Percentiles rank a stretch among this genome's conserved stretches.
phyloP scores from a whole-genome alignment of 2,113 vertebrate species.

The Gobiocypris rarus region DNA sequence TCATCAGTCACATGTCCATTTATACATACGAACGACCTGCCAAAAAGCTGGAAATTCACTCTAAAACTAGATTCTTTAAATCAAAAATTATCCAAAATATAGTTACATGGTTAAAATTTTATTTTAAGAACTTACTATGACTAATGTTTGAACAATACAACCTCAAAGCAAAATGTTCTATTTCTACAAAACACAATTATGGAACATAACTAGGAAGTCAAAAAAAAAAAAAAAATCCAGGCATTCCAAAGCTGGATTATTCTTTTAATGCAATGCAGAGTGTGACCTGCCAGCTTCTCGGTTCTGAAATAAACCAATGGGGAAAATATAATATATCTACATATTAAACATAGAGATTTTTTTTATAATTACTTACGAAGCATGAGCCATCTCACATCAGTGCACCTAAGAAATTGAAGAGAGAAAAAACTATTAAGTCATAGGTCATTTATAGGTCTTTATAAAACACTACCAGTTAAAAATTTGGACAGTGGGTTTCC shows the following conservation, averaged over 20 bases:
- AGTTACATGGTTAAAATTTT: background rate
- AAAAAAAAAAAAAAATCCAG: background rate
- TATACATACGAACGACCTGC: background rate
- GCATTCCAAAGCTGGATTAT: background rate
- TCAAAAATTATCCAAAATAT: background rate
- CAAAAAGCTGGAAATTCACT: too few species aligned
- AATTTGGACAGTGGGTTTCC: background rate
- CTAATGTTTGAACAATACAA: background rate
- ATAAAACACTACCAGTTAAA: background rate
- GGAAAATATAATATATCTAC: background rate
- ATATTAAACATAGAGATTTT: background rate
- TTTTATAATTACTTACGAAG: slow-evolving; percentile 13
- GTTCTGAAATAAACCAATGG: slow-evolving; percentile 4
- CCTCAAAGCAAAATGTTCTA: background rate
- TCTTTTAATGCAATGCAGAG: background rate
- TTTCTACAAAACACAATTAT: background rate
- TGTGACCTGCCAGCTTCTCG: background rate
- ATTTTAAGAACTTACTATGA: background rate
- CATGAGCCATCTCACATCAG: slow-evolving; percentile 48
- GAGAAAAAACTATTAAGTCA: background rate
- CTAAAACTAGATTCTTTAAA: background rate
- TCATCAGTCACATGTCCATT: background rate
- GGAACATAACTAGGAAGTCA: background rate
- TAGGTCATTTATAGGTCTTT: background rate
- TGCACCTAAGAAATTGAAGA: slow-evolving; percentile 36